Evolutionary conservation across 2,888 invertebrate genomes (phyloP).

Genomic region (Lottia gigantea): DNA sequence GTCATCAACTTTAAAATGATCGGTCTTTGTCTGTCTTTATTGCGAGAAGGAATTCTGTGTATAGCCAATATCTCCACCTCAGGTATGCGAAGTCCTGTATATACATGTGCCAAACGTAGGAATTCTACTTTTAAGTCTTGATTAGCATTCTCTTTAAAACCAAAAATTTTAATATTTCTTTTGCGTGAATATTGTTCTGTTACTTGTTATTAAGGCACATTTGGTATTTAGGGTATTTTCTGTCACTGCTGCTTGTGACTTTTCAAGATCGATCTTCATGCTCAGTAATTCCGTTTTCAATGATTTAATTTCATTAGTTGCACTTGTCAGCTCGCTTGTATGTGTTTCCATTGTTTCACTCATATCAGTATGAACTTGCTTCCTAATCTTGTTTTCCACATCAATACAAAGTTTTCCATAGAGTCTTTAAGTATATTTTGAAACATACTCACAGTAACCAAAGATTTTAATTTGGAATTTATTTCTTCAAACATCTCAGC

Average conservation of each 20-base stretch:
- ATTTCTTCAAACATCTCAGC: not conserved
- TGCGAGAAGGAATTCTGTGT: not conserved
- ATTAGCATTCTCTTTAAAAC: not conserved
- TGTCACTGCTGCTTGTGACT: not conserved
- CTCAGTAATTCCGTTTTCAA: not conserved
- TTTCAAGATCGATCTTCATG: not conserved
- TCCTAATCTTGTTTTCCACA: too few species aligned
- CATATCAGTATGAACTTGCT: too few species aligned
- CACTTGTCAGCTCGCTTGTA: too few species aligned
- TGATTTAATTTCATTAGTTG: too few species aligned
- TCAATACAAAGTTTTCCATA: too few species aligned
- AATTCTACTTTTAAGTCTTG: not conserved
- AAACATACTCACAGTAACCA: not conserved
- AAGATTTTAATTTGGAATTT: not conserved
- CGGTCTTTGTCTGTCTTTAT: not conserved
- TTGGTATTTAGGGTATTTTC: not conserved
- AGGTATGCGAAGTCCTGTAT: not conserved
- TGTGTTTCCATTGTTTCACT: too few species aligned
- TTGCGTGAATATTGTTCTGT: slow-evolving; percentile 3
- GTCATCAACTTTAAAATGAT: not conserved
- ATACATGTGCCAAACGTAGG: not conserved
- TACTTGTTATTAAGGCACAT: not conserved
- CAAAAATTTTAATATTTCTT: not conserved
- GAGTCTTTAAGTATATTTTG: not conserved
- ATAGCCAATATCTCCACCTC: not conserved